Base-by-base conservation (phyloP, 2,797 vertebrate species). In the Acanthis flammea region DNA sequence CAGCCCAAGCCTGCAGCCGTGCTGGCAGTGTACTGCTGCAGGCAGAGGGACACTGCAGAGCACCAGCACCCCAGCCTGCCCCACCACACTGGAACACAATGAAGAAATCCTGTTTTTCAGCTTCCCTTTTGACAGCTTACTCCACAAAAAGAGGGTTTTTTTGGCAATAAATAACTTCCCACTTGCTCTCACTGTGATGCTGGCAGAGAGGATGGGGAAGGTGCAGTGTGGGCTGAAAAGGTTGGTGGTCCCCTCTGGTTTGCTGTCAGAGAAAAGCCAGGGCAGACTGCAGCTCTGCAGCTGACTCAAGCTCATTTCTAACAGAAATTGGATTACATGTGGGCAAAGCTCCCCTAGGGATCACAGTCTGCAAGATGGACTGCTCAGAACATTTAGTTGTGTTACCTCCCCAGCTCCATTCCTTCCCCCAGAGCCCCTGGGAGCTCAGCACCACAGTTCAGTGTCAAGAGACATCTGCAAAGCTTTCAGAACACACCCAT, bases 81-180 rank as follows among this genome's bases (percentile, higher is more conserved):
- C 55, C 31, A 61, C 19, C 10, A 7, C 11, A 9, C 7, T 10
- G 18, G 9, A 58, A 44, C 85, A 45, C 10, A 41, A 22, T 0
- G 15, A 19, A 67, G n/a, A 27, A 68, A 84, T 76, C 24, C 9
- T 39, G 8, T 33, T 60, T 78, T 33, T 57, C 48, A 33, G 7
- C 63, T 76, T 72, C 24, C 7, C 17, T 19, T 72, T n/a, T 50
- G 42, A 65, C 35, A 72, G 50, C 3, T 55, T 48, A 25, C 5
- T 3, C 28, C 30, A 18, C 10, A 17, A 12, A 31, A 84, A 25
- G 2, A 10, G 2, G 0, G 3, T 0, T 0, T 4, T 61, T 55
- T 63, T 50, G 2, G 5, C 7, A 54, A 42, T 39, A 27, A 72
- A 65, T 41, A 5, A 17, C 9, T 66, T 51, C 74, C 68, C 47